Base-by-base conservation (phyloP, 64 coral and sea anemone species). In the Stichodactyla mertensii region DNA sequence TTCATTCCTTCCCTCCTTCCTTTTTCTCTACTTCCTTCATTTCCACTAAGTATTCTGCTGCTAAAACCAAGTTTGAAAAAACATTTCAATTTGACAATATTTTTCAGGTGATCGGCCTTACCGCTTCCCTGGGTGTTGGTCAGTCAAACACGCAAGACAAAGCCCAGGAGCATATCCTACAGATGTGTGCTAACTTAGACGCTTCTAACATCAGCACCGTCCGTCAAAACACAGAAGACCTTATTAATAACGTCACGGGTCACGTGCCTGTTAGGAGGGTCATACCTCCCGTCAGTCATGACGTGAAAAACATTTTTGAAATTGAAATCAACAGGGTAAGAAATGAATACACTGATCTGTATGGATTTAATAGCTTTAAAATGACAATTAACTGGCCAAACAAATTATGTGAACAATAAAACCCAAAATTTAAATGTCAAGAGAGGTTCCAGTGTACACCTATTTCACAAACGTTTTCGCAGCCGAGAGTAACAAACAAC, bases 111-210 rank as follows among this genome's bases (percentile, higher is more conserved):
- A 61, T 95, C 26, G 93, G 93, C 6, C 77, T 95, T 12, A 95
- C 93, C 4, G 93, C 93, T 6, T 95, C 93, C 16, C 84, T 95
- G 20, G 93, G 93, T 61, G 85, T 85, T 16, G 90, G 93, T 11
- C 86, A 89, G 51, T 89, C 93, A 6, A 69, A 82, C 51, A 89
- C 87, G 13, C 51, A 24, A 7, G 62, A 88, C 2, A 88, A 92
- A 52, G 90, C 93, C 0, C 16, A 87, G 9, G 51, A 92, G 5
- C 87, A 95, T 54, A 92, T 95, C 52, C 84, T 95, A 53, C 93
- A 92, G 64, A 56, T 95, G 52, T 95, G 90, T 84, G 93, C 93
- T 2, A 95, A 95, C 64, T 52, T 95, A 51, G 93, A 95, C 58
- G 93, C 93, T 2, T 83, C 85, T 16, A 79, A 61, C 20, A 89